These are phyloP conservation scores for Vireo griseus DNA, from an alignment of 2,797 vertebrate species.

Conservation along the genomic window DNA sequence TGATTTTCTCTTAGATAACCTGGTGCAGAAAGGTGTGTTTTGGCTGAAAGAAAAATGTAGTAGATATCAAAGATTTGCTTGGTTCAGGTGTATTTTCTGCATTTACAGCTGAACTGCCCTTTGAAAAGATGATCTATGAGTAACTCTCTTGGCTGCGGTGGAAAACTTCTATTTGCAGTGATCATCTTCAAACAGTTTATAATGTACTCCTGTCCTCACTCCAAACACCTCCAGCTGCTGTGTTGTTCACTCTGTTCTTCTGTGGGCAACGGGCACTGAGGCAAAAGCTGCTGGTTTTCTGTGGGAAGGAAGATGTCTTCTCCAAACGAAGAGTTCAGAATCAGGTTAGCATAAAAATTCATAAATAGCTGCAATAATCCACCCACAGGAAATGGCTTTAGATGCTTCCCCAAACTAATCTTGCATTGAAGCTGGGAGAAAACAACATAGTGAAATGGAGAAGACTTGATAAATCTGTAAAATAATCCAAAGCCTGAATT, in stretches of 20 bases:
- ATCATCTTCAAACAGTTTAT: neutral
- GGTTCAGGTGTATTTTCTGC: neutral
- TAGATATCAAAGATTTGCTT: neutral
- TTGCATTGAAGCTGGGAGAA: neutral
- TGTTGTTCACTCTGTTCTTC: neutral
- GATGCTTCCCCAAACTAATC: slow-evolving; percentile 38
- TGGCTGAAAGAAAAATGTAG: neutral
- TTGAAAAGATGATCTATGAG: neutral
- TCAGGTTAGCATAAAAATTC: slow-evolving; percentile 38
- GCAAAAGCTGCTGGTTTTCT: neutral
- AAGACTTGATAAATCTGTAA: slow-evolving; percentile 44
- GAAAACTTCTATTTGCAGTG: neutral
- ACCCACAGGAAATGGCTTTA: slow-evolving; percentile 46
- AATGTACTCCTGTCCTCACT: neutral
- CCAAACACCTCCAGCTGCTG: neutral
- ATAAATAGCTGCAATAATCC: slow-evolving; percentile 44
- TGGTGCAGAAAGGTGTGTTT: neutral
- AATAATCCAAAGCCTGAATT: slow-evolving; percentile 39
- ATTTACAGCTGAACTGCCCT: neutral
- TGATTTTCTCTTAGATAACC: neutral
- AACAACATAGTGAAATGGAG: neutral
- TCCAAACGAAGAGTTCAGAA: slow-evolving; percentile 1
- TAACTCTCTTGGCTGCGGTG: neutral
- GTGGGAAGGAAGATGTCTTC: slow-evolving; percentile 9
- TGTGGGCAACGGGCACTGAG: neutral